Base-by-base conservation (phyloP, 2,113 vertebrate genomes). In the Pteronura brasiliensis region DNA sequence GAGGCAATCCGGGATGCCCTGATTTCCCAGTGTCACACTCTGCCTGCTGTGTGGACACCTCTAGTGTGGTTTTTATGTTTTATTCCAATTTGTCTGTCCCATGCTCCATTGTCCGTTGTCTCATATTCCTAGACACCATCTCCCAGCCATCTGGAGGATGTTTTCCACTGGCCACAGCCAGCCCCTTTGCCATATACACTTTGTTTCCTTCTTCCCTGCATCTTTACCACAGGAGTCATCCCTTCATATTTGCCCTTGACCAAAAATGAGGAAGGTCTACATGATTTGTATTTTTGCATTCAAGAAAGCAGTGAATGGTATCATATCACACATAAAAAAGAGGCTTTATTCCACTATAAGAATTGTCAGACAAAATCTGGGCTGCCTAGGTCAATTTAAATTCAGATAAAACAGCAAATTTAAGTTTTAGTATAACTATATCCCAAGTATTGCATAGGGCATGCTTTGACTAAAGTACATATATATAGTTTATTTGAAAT, bases 111-210 rank as follows among this genome's bases (percentile, higher is more conserved):
- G 25, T 42, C 25, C 23, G 6, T 44, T 9, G 15, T n/a, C 17
- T 52, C 31, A 7, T 55, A 13, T 25, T 88, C 72, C 34, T 17
- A 42, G 34, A 49, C 14, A 5, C 52, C 4, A 12, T 71, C 63
- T 71, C 27, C 65, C 47, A 44, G 42, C 47, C 13, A 3, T 49
- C 47, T 65, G 31, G 47, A 10, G 36, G 8, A n/a, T 55, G 12
- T 42, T 14, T 55, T 55, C 55, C 13, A 6, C 2, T 21, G 47
- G 27, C 34, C 7, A 2, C 8, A 44, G 25, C 27, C n/a, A n/a
- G 5, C 0, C 2, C 4, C n/a, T 1, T 0, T 7, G 27, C 20
- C 27, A 44, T 23, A 5, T 2, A 17, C 0, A 77, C 15, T 44
- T 27, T 61, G 2, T 76, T 63, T 69, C 14, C 36, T 77, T 55